Evolutionary conservation across 1,140 invertebrate species (phyloP).

Genomic region (Phortica variegata): DNA sequence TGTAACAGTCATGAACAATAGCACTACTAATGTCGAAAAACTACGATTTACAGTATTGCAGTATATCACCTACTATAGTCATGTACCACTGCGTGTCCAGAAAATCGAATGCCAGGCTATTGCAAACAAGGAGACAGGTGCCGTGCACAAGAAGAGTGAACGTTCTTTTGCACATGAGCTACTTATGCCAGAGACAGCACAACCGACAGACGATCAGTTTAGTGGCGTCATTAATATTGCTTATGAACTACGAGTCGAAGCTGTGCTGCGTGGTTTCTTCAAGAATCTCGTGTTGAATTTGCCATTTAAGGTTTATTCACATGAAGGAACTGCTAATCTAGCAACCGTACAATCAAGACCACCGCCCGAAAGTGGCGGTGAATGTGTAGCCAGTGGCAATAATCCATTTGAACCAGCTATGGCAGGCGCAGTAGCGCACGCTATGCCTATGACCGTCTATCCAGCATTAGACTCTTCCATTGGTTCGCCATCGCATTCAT

Average conservation of each 20-base stretch:
- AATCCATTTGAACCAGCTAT: constrained; percentile 35
- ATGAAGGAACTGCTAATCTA: constrained; percentile 25
- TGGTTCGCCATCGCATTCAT: constrained; percentile 50
- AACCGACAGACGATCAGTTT: constrained; percentile 37
- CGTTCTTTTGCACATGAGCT: constrained; percentile 51
- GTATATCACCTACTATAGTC: constrained; percentile 48
- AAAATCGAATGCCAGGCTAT: constrained; percentile 46
- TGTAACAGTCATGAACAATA: constrained; percentile 49
- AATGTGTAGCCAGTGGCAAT: constrained; percentile 12
- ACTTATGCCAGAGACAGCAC: constrained; percentile 38
- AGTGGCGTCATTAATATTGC: constrained; percentile 49
- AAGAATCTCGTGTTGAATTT: constrained; percentile 50
- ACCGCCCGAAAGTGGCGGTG: constrained; percentile 23
- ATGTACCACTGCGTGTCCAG: constrained; percentile 37
- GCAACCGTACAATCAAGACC: constrained; percentile 24
- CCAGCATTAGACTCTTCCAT: constrained; percentile 46
- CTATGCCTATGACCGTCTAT: constrained; percentile 26
- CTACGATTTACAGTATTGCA: constrained; percentile 44
- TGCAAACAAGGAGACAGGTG: constrained; percentile 48
- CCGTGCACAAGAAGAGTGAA: constrained; percentile 50
- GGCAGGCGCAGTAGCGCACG: constrained; percentile 3
- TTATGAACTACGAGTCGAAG: constrained; percentile 49
- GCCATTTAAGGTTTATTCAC: constrained; percentile 46
- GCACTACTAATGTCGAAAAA: constrained; percentile 51
- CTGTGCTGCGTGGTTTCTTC: constrained; percentile 49